These are phyloP conservation scores for Falco punctatus DNA, from an alignment of 2,113 vertebrate genomes.

Conservation along the genomic window DNA sequence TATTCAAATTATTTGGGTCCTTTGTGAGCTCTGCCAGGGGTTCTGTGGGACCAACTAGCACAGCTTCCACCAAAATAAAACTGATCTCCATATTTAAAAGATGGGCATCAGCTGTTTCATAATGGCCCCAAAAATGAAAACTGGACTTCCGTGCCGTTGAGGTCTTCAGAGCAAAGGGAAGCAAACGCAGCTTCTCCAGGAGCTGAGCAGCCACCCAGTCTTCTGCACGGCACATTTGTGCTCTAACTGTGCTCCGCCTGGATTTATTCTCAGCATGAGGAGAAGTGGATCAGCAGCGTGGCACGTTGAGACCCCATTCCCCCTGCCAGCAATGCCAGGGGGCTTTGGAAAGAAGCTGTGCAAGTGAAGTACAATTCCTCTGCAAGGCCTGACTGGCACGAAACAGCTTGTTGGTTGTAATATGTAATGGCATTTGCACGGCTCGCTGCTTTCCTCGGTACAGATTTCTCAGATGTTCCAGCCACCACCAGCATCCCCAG, in stretches of 20 bases:
- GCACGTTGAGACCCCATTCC: not conserved
- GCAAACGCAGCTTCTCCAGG: fast-evolving
- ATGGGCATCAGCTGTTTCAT: not conserved
- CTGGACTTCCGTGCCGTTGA: not conserved
- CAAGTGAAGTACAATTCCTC: not conserved
- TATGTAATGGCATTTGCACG: fast-evolving
- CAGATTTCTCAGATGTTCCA: not conserved
- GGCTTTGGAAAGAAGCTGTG: not conserved
- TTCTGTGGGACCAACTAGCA: fast-evolving
- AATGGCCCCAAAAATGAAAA: not conserved
- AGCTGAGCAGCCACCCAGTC: not conserved
- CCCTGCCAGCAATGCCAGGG: not conserved
- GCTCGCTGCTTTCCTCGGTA: not conserved
- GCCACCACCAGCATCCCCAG: fast-evolving
- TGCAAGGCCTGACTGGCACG: not conserved
- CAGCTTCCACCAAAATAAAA: not conserved
- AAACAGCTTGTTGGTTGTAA: not conserved
- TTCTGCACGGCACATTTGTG: fast-evolving
- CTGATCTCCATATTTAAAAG: not conserved
- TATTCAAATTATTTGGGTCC: not conserved
- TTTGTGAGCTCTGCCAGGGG: not conserved
- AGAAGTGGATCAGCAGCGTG: fast-evolving
- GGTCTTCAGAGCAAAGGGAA: not conserved
- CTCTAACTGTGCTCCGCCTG: fast-evolving
- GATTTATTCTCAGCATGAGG: not conserved